These are phyloP conservation scores for Cricetomys ansorgei DNA, from an alignment of 2,113 vertebrate genomes.

Conservation along the genomic window DNA sequence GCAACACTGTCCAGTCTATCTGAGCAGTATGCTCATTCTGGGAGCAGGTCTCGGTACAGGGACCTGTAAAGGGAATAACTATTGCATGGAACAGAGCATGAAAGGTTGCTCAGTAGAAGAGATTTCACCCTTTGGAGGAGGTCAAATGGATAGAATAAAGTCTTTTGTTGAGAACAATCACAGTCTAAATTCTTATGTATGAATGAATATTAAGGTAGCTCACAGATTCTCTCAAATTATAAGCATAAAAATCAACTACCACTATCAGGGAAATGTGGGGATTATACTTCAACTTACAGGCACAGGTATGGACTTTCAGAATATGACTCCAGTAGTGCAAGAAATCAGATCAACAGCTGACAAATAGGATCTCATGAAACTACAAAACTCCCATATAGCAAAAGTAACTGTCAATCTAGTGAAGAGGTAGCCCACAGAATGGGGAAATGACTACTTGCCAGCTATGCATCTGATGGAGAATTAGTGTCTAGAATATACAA, in stretches of 20 bases:
- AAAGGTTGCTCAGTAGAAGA: not conserved
- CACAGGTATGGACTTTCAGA: too few relatives aligned
- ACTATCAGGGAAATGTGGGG: not conserved
- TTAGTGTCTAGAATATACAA: not conserved
- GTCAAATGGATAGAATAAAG: not conserved
- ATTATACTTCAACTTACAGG: not conserved
- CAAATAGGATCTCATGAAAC: not conserved
- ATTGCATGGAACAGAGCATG: not conserved
- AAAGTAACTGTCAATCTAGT: not conserved
- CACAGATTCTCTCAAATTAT: constrained; percentile 19
- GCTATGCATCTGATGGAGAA: not conserved
- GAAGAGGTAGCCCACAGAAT: not conserved
- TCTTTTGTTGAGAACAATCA: not conserved
- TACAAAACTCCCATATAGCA: not conserved
- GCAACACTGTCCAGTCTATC: not conserved
- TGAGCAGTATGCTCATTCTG: not conserved
- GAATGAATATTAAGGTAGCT: not conserved
- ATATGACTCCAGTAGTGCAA: too few relatives aligned
- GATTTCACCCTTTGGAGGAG: not conserved
- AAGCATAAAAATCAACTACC: not conserved
- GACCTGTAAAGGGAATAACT: too few relatives aligned
- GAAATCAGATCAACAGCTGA: not conserved
- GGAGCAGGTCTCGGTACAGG: not conserved
- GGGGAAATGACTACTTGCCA: not conserved
- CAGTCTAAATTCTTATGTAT: not conserved